These are phyloP conservation scores for Sphenopsis melanotis DNA, from an alignment of 2,797 vertebrate species.

Conservation along the genomic window DNA sequence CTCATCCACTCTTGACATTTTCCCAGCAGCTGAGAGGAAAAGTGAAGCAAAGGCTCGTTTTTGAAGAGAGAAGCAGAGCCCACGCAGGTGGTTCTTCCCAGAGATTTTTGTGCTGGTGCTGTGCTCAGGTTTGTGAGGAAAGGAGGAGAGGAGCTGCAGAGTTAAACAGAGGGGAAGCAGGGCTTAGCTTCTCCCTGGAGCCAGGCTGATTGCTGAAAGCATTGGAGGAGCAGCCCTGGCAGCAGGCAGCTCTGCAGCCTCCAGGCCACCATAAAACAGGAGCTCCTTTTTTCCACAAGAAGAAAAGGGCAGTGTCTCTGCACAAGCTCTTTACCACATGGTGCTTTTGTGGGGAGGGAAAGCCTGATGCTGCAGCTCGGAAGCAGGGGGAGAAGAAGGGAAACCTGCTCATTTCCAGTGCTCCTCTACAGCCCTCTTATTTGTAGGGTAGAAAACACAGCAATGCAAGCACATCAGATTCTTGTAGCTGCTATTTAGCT, in stretches of 20 bases:
- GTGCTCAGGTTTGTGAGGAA: background rate
- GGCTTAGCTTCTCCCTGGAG: background rate
- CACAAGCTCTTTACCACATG: conserved; percentile 75
- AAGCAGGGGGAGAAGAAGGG: background rate
- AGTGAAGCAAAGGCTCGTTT: background rate
- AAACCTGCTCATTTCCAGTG: background rate
- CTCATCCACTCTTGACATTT: conserved; percentile 3
- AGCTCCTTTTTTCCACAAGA: conserved; percentile 74
- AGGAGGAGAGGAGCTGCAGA: background rate
- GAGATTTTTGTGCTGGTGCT: conserved; percentile 9
- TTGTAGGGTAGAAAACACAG: background rate
- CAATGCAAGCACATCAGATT: background rate
- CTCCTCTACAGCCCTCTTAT: background rate
- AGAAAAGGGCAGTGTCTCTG: conserved; percentile 76
- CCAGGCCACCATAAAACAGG: conserved; percentile 75
- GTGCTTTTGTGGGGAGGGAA: conserved; percentile 56
- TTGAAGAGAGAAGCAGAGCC: background rate
- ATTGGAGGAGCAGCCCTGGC: conserved; percentile 56
- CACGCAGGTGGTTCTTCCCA: background rate
- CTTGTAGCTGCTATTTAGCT: background rate
- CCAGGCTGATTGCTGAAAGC: conserved; percentile 52
- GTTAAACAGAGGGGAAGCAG: background rate
- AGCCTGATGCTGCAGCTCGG: background rate
- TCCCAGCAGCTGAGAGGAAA: conserved; percentile 5
- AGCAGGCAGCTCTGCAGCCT: conserved; percentile 37